Evolutionary conservation across 2,797 vertebrate genomes (phyloP).

Genomic region (Macrochelys suwanniensis): DNA sequence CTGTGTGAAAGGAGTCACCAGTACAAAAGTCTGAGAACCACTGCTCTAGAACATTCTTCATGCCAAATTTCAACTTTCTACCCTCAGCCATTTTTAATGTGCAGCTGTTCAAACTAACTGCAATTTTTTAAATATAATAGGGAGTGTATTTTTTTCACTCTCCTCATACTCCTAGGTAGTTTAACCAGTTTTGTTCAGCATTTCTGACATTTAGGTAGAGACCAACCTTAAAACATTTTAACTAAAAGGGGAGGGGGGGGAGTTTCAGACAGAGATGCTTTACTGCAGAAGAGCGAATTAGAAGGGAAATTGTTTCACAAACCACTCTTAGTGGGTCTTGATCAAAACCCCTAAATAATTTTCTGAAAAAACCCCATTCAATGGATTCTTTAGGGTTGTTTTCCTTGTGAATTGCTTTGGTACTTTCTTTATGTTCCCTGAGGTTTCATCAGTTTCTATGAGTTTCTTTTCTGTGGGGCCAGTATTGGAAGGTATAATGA

Average conservation of each 20-base stretch:
- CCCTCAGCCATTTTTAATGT: not conserved
- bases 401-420: not conserved
- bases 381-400: not conserved
- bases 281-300: not conserved
- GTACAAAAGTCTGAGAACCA: too few relatives aligned
- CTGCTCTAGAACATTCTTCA: not conserved
- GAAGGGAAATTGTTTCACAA: not conserved
- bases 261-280: not conserved
- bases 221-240: not conserved
- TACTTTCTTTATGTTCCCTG: not conserved
- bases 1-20: too few relatives aligned
- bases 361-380: not conserved
- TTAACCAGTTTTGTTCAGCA: not conserved
- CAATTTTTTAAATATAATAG: not conserved
- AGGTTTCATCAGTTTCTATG: not conserved
- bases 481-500: not conserved
- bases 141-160: not conserved
- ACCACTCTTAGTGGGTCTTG: not conserved
- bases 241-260: not conserved
- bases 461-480: not conserved
- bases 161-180: not conserved
- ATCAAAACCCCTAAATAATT: rapidly evolving
- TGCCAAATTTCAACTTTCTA: not conserved
- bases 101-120: not conserved
- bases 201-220: not conserved